Evolutionary conservation across 2,797 vertebrate species (phyloP).

Genomic region (Myotis planiceps): DNA sequence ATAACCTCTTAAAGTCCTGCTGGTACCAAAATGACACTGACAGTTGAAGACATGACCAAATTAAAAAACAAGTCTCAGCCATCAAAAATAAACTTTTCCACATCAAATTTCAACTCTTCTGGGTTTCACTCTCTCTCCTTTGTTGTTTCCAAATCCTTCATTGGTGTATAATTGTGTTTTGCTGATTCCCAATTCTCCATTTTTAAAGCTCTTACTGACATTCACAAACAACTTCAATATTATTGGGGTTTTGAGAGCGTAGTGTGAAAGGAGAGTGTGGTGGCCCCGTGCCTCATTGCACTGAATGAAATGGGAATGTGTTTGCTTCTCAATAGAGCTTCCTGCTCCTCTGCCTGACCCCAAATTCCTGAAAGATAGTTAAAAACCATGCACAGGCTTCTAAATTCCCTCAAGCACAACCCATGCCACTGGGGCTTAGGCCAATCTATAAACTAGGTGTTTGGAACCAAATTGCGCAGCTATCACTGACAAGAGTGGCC

Average conservation of each 20-base stretch:
- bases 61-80: background rate
- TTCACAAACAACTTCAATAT: background rate
- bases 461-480: conserved; percentile 80
- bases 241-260: background rate
- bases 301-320: background rate
- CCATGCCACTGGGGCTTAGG: background rate
- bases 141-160: background rate
- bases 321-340: background rate
- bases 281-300: background rate
- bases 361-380: conserved; percentile 28
- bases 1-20: background rate
- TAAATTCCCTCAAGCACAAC: conserved; percentile 36
- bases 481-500: conserved; percentile 59
- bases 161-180: background rate
- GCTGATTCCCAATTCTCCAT: background rate
- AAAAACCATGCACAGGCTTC: background rate
- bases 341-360: background rate
- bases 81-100: conserved; percentile 24
- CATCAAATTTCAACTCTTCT: background rate
- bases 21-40: background rate
- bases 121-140: background rate
- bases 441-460: conserved; percentile 70
- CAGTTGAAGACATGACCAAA: background rate
- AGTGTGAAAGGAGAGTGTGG: background rate
- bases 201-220: background rate